These are phyloP conservation scores for Orcinus orca DNA, from an alignment of 2,113 vertebrate species.

Conservation along the genomic window DNA sequence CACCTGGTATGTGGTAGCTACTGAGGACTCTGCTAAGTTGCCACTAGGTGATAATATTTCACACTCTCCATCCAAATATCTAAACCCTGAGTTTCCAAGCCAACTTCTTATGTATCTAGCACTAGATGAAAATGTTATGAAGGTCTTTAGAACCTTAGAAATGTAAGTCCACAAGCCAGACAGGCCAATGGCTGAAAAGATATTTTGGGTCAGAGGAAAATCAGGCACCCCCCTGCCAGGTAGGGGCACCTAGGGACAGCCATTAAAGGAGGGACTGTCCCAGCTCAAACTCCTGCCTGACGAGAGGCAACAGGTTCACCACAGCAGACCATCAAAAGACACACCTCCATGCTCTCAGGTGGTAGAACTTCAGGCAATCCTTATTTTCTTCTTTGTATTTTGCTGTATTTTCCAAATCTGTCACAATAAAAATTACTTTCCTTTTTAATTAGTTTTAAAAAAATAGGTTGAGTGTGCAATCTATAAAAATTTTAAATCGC, in stretches of 20 bases:
- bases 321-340: background rate
- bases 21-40: background rate
- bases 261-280: no score
- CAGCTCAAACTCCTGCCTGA: background rate
- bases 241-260: no score
- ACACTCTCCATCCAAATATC: background rate
- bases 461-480: background rate
- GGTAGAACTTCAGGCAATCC: background rate
- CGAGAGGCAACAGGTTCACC: background rate
- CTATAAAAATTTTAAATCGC: background rate
- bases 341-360: rapidly evolving
- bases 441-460: background rate
- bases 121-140: background rate
- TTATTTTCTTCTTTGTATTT: background rate
- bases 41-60: background rate
- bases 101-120: background rate
- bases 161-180: background rate
- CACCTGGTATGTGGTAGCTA: background rate
- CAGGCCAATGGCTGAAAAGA: background rate
- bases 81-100: background rate
- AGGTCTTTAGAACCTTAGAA: background rate
- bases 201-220: background rate
- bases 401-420: background rate
- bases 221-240: background rate
- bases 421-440: background rate